These are phyloP conservation scores for Scaptodrosophila lebanonensis DNA, from an alignment of 1,140 invertebrate genomes.

Conservation along the genomic window DNA sequence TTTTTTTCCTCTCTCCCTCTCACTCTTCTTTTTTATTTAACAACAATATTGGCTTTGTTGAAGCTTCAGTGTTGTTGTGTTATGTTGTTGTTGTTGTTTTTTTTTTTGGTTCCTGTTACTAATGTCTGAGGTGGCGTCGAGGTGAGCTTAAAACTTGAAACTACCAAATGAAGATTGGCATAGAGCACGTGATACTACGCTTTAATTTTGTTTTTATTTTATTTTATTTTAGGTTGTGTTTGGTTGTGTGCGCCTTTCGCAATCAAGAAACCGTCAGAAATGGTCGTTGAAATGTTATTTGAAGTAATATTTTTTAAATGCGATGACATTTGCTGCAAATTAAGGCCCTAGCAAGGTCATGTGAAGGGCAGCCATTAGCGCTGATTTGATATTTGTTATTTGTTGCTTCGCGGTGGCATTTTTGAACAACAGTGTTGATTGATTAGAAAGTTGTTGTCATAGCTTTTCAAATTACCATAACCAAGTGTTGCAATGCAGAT, in stretches of 20 bases:
- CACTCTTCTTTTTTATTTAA: no score
- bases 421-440: slow-evolving; percentile 27
- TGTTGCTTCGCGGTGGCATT: slow-evolving; percentile 31
- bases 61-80: no score
- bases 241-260: slow-evolving; percentile 22
- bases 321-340: slow-evolving; percentile 65
- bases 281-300: slow-evolving; percentile 71
- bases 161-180: slow-evolving; percentile 28
- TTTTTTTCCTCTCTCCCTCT: no score
- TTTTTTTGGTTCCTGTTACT: slow-evolving; percentile 30
- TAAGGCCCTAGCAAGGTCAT: slow-evolving; percentile 64
- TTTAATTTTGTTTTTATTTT: slow-evolving; percentile 29
- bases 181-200: slow-evolving; percentile 53
- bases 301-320: slow-evolving; percentile 38
- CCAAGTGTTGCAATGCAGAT: slow-evolving; percentile 43
- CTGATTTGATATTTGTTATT: slow-evolving; percentile 32
- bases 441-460: slow-evolving; percentile 60
- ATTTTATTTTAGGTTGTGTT: slow-evolving; percentile 9
- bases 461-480: slow-evolving; percentile 35
- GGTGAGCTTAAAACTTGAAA: neutral
- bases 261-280: slow-evolving; percentile 53
- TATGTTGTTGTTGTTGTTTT: slow-evolving; percentile 22
- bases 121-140: slow-evolving; percentile 5
- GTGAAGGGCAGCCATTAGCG: slow-evolving; percentile 69
- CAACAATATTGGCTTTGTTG: no score